These are phyloP conservation scores for Cinclus cinclus DNA, from an alignment of 2,113 vertebrate species.

Conservation along the genomic window DNA sequence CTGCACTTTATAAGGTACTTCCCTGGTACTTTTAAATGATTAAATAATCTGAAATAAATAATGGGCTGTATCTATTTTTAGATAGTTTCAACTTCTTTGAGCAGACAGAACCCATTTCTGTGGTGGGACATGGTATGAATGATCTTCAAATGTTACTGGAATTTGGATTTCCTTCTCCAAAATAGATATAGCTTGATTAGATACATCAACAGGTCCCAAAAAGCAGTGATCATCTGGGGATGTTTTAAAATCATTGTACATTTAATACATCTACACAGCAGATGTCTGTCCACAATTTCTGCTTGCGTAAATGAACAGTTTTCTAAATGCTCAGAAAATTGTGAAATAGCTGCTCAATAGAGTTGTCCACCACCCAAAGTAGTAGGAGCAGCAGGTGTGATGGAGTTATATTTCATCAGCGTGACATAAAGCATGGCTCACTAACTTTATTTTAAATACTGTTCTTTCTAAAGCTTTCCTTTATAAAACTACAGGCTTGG, in stretches of 20 bases:
- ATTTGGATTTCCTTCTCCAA: not conserved
- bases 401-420: constrained; percentile 11
- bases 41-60: not conserved
- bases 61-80: not conserved
- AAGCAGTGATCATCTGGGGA: not conserved
- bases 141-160: not conserved
- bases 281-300: not conserved
- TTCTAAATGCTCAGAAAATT: not conserved
- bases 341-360: not conserved
- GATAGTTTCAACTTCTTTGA: not conserved
- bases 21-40: not conserved
- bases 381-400: constrained; percentile 57
- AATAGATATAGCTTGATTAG: not conserved
- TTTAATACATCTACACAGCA: not conserved
- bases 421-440: constrained; percentile 47
- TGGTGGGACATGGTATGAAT: fast-evolving
- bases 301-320: not conserved
- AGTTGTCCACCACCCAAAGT: constrained; percentile 6
- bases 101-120: not conserved
- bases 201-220: not conserved
- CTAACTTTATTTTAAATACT: constrained; percentile 39
- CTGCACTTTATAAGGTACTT: not conserved
- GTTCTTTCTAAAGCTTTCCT: constrained; percentile 38
- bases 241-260: not conserved
- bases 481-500: constrained; percentile 63